Evolutionary conservation across 2,888 invertebrate species (phyloP), one percentile per base, ranked within the genome.

Genomic region (Ceraclea dissimilis): DNA sequence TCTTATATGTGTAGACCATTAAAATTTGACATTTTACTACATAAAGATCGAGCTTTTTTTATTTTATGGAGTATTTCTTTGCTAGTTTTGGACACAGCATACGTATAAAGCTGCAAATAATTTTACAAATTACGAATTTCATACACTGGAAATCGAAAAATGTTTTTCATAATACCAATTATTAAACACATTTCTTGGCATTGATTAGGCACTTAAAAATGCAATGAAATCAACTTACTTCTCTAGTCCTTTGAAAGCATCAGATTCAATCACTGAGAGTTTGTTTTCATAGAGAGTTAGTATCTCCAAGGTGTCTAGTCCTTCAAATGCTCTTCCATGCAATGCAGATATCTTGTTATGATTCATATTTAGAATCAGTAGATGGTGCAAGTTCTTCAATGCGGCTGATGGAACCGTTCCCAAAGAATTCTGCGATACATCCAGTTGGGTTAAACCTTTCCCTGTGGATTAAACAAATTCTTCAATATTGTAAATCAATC

Each of bases 321-420:
- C 93, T 67, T 88, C 85, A 68, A 94, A 93, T 10, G 93, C 93
- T 63, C 82, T 83, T 60, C 83, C 83, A 67, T 90, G 90, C 31
- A 94, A 79, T 52, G 83, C 84, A 49, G 79, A 82, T 66, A 94
- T 90, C 75, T 81, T 82, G 71, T 94, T 94, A 72, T 91, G 90
- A 74, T 93, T 93, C 76, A 93, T 81, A 72, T 93, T 93, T 60
- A 94, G 79, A 63, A 92, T 91, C 62, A 92, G 81, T 60, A 93
- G 80, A 67, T 88, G 88, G 71, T 88, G 88, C 51, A 93, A 82
- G 69, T 86, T 88, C 63, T 84, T 84, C 66, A 91, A 81, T 1
- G 93, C 90, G 20, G 81, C 76, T 1, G 90, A 89, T 20, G 93
- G 93, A 49, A 93, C 90, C 47, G 82, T 80, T 61, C 81, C 83